Evolutionary conservation across 2,113 vertebrate genomes (phyloP), one percentile per base, ranked within the genome.

Genomic region (Pycnonotus jocosus): DNA sequence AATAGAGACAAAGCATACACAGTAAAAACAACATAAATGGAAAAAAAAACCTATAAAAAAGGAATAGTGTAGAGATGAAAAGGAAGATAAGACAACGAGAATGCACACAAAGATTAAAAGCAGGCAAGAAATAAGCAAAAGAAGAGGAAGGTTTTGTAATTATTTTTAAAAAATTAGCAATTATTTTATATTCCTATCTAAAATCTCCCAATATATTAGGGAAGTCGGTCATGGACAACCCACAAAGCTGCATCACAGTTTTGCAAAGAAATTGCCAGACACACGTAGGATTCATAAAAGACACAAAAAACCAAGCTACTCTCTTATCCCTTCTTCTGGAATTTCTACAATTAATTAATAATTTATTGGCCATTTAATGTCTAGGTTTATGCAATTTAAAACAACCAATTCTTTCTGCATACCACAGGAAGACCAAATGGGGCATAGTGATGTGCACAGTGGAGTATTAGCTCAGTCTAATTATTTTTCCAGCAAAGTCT

Each of bases 361-460:
- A 81, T 40, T 35, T 33, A 27, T 9, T 73, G 23, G 3, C 7
- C 27, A 60, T 27, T 77, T 23, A 86, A 35, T 13, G 8, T 74
- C 57, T 54, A 82, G 11, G 64, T 24, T 10, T 79, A 18, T 25
- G 37, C 48, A 85, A 81, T 64, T 72, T 87, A 20, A 91, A 89
- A 64, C 9, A 38, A 22, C 10, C 22, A 45, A 72, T 64, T 65
- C 15, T 64, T 89, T 27, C n/a, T 51, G 28, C 21, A 6, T 37
- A 45, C 31, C n/a, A 30, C 40, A 60, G 37, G 68, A 74, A 60
- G 45, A n/a, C n/a, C 40, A 88, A 72, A 60, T 12, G 25, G 4
- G 47, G 21, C 1, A 38, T 38, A 11, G 2, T 1, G 2, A 70
- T 3, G 11, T 5, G 3, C 2, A 1, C 1, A 17, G 27, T 3